Conservation (phyloP, 2,797 vertebrate species). For the Centropyge bicolor region DNA sequence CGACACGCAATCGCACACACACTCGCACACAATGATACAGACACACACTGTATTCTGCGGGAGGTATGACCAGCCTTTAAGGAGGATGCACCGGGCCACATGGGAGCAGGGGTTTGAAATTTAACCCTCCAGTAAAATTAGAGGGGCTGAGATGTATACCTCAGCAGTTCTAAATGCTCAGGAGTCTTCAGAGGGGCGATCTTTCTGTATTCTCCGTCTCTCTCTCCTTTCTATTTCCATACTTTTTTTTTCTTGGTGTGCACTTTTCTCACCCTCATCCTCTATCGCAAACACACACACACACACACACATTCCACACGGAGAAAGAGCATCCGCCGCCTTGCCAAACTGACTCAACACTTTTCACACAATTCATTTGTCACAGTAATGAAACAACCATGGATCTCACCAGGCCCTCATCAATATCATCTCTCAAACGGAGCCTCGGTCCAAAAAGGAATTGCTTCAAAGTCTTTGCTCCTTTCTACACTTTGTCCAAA, state of each 20-base stretch:
- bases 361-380: conserved; percentile 61
- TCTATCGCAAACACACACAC: conserved; percentile 37
- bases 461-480: conserved; percentile 35
- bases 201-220: conserved; percentile 38
- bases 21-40: conserved; percentile 40
- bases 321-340: conserved; percentile 22
- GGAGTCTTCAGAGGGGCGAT: conserved; percentile 58
- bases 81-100: conserved; percentile 51
- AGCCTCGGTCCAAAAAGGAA: conserved; percentile 17
- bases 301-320: conserved; percentile 22
- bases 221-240: conserved; percentile 18
- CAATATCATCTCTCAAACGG: conserved; percentile 47
- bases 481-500: conserved; percentile 30
- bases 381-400: conserved; percentile 54
- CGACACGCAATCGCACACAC: conserved; percentile 43
- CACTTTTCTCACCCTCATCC: conserved; percentile 25
- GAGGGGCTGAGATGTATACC: conserved; percentile 75
- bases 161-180: conserved; percentile 78
- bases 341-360: conserved; percentile 66
- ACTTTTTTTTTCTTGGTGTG: conserved; percentile 18
- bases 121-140: conserved; percentile 85
- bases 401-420: conserved; percentile 38
- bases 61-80: conserved; percentile 59
- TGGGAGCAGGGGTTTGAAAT: conserved; percentile 78
- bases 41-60: conserved; percentile 29